A percentile compares a stretch with the other conserved stretches of the same genome.
Evolutionary conservation across 2,797 vertebrate species (phyloP).

Genomic region (Enteromius afrohamiltoni): DNA sequence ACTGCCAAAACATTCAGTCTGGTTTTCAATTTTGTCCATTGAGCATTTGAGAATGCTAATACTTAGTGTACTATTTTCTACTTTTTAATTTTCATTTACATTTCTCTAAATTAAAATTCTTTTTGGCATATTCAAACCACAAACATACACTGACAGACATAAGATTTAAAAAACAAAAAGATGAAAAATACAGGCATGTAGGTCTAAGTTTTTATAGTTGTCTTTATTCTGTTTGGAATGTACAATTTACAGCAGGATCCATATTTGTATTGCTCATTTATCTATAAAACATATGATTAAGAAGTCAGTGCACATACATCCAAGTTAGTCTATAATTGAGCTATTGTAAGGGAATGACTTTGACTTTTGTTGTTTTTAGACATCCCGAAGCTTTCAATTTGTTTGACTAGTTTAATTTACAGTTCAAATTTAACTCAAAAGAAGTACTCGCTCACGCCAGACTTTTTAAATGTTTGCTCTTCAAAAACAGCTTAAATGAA

Average conservation of each 20-base stretch:
- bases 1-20: slow-evolving; percentile 2
- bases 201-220: slow-evolving; percentile 57
- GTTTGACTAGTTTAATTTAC: slow-evolving; percentile 33
- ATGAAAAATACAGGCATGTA: slow-evolving; percentile 43
- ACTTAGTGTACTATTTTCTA: neutral
- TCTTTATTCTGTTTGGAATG: slow-evolving; percentile 54
- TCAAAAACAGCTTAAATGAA: slow-evolving; percentile 29
- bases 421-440: slow-evolving; percentile 25
- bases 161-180: slow-evolving; percentile 21
- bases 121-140: neutral
- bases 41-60: neutral
- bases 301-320: slow-evolving; percentile 70
- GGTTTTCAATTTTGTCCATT: neutral
- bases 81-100: neutral
- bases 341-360: neutral
- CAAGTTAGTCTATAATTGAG: slow-evolving; percentile 76
- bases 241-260: slow-evolving; percentile 73
- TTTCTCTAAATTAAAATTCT: neutral
- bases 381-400: slow-evolving; percentile 48
- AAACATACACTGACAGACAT: slow-evolving; percentile 10
- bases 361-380: slow-evolving; percentile 28
- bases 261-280: slow-evolving; percentile 63
- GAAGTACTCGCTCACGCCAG: neutral
- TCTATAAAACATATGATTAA: slow-evolving; percentile 75
- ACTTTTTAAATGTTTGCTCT: slow-evolving; percentile 1